phyloP scores from a whole-genome alignment of 2,113 vertebrate species.

The Uria lomvia region DNA sequence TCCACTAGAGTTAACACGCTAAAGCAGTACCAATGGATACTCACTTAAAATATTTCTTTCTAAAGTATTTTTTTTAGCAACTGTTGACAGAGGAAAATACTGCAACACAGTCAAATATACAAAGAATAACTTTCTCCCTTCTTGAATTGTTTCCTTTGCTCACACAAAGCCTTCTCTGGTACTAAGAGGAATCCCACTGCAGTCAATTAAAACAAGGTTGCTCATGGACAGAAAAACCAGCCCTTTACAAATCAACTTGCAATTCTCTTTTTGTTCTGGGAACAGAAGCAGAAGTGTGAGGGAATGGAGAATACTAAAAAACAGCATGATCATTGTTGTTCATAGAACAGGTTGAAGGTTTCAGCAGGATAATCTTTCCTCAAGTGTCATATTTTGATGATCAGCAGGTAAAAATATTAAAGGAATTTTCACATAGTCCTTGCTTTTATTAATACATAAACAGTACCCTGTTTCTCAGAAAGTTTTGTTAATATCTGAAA shows the following conservation, averaged over 20 bases:
- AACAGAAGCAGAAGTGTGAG: background rate
- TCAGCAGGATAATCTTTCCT: background rate
- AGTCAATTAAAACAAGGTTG: conserved; percentile 26
- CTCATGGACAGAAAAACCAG: background rate
- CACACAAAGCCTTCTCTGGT: background rate
- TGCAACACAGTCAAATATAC: background rate
- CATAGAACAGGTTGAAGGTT: background rate
- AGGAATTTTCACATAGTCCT: background rate
- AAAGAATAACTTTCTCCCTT: background rate
- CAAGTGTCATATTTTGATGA: background rate
- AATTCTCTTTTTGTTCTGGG: background rate
- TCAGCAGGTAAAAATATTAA: background rate
- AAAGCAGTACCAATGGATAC: background rate
- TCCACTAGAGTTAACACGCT: background rate
- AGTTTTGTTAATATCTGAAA: background rate
- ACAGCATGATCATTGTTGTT: background rate
- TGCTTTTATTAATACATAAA: background rate
- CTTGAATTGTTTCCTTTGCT: background rate
- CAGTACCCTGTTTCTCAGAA: background rate
- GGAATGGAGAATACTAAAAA: background rate
- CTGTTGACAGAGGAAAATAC: background rate
- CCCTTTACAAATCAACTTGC: background rate
- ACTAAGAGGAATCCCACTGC: conserved; percentile 1
- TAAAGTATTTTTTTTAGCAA: background rate
- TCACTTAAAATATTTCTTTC: background rate